Base-by-base conservation (phyloP, 2,113 vertebrate species). In the Melierax canorus region DNA sequence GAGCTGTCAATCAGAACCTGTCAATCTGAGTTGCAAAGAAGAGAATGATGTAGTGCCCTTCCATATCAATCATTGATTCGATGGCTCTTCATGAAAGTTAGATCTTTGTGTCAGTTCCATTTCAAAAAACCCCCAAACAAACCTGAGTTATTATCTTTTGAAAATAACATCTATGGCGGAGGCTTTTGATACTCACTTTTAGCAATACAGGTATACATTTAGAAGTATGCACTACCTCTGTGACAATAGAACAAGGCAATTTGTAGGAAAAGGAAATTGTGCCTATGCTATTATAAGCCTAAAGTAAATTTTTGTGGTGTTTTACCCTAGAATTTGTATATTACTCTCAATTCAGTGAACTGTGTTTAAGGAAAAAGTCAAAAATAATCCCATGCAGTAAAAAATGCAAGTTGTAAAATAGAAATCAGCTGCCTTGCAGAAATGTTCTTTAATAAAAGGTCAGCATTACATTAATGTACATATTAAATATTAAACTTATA, bases 1-100 rank as follows among this genome's bases (percentile, higher is more conserved):
- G 2, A 90, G 45, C 66, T 96, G 97, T 92, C 95, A 94, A 50
- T 97, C 92, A 94, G 69, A 66, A 66, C 17, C 30, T 84, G 53
- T 90, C 86, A 84, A 75, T 88, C 48, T 67, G 53, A 83, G 39
- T 76, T 93, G 60, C 30, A 67, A 72, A 88, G 50, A 67, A 69
- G 20, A 58, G 32, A 62, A 80, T 78, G 38, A 89, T 92, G 68
- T 86, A 80, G 39, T 63, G 46, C 36, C 50, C 21, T 86, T 95
- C 41, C 29, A 30, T 74, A 64, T 85, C 63, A 91, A 22, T 69
- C 18, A 29, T 29, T 69, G 68, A 69, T 86, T 79, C 4, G 3
- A 68, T 77, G 56, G 27, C 60, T 94, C 7, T 94, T 93, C 36
- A 14, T 68, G 43, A 46, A 83, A 38, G 21, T 50, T 88, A 62